Evolutionary conservation across 1,140 invertebrate species (phyloP).

Genomic region (Harlomillsia oculata): DNA sequence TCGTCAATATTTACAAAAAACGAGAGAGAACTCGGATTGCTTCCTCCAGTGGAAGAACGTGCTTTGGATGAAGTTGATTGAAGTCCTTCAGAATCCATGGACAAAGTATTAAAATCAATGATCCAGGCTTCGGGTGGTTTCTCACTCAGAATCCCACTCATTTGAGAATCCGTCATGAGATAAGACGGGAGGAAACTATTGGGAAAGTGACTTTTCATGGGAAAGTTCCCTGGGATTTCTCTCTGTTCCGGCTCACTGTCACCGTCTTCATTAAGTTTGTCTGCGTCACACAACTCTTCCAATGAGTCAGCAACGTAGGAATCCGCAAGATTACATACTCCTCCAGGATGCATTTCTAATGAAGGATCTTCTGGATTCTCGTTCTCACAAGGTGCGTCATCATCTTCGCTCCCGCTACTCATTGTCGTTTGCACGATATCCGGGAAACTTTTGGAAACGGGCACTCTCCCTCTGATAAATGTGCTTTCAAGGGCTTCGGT

Average conservation of each 20-base stretch:
- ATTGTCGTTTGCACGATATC: conserved; percentile 33
- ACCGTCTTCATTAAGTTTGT: neutral
- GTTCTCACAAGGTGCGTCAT: neutral
- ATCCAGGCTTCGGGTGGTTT: conserved; percentile 33
- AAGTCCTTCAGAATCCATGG: conserved; percentile 13
- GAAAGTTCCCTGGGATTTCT: neutral
- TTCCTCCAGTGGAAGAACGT: conserved; percentile 14
- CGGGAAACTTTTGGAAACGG: conserved; percentile 31
- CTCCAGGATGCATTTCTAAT: conserved; percentile 1
- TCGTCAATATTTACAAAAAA: conserved; percentile 32
- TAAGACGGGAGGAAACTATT: neutral
- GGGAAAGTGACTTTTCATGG: neutral
- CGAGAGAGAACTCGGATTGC: conserved; percentile 29
- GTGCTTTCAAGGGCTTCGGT: neutral
- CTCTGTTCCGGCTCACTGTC: conserved; percentile 3
- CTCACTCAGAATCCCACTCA: conserved; percentile 25
- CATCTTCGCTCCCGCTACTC: neutral
- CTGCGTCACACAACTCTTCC: conserved; percentile 17
- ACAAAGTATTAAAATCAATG: conserved; percentile 31
- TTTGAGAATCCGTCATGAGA: neutral
- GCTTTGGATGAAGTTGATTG: conserved; percentile 1
- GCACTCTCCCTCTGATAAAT: conserved; percentile 16
- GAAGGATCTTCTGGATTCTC: conserved; percentile 5
- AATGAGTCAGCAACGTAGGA: conserved; percentile 25
- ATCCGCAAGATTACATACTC: conserved; percentile 4